A percentile compares a stretch with the other conserved stretches of the same genome.
Conservation (phyloP, 2,888 invertebrate genomes). For the Oxytorus armatus region DNA sequence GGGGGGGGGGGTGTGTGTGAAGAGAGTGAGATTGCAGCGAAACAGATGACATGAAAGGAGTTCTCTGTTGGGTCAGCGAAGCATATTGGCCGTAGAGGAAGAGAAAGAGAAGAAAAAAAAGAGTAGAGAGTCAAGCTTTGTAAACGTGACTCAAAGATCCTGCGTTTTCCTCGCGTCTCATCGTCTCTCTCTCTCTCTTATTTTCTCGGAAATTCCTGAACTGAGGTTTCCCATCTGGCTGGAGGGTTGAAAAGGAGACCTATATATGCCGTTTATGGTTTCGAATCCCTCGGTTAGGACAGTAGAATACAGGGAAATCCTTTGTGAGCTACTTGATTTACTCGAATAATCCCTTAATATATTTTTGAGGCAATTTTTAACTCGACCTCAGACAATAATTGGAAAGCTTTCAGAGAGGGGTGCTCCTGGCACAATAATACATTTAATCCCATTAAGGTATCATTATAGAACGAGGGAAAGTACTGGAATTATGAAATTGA, state of each 20-base stretch:
- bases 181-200: constrained; percentile 24
- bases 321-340: constrained; percentile 45
- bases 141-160: constrained; percentile 45
- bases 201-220: constrained; percentile 54
- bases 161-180: constrained; percentile 41
- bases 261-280: too few species aligned
- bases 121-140: constrained; percentile 13
- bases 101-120: constrained; percentile 19
- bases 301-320: constrained; percentile 44
- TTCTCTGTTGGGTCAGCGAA: constrained; percentile 68
- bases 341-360: neutral
- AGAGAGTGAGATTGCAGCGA: constrained; percentile 35
- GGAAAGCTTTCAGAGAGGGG: neutral
- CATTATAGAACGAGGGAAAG: too few species aligned
- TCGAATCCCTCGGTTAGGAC: constrained; percentile 18
- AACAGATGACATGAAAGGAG: constrained; percentile 72
- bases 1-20: neutral
- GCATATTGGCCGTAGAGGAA: constrained; percentile 23
- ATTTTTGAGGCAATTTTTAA: neutral
- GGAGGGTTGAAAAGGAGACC: constrained; percentile 30
- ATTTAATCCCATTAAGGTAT: neutral
- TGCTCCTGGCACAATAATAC: neutral
- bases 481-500: too few species aligned
- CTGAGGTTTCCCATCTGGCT: constrained; percentile 65
- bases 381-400: neutral